phyloP scores from a whole-genome alignment of 2,888 invertebrate species.

The Drosophila borborema region DNA sequence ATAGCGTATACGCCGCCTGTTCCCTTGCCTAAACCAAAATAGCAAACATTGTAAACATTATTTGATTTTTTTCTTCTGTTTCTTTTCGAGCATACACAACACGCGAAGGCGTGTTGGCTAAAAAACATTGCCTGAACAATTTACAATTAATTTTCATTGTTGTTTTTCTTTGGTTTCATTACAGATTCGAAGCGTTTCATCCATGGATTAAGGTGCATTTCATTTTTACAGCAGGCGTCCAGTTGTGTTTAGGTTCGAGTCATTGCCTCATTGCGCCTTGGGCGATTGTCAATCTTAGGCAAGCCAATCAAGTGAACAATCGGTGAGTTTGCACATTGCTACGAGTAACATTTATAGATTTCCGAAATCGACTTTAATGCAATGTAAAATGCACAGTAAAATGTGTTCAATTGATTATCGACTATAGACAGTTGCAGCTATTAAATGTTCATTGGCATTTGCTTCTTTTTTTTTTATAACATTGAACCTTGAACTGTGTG shows the following conservation, averaged over 20 bases:
- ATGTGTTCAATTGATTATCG: conserved; percentile 47
- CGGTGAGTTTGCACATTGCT: conserved; percentile 61
- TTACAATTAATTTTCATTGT: conserved; percentile 63
- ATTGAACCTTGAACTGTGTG: conserved; percentile 37
- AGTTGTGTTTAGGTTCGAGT: conserved; percentile 29
- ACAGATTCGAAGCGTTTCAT: conserved; percentile 64
- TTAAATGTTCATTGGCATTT: conserved; percentile 22
- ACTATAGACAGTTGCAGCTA: conserved; percentile 1
- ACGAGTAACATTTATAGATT: not conserved
- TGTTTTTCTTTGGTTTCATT: conserved; percentile 61
- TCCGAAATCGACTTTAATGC: not conserved
- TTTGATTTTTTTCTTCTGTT: conserved; percentile 25
- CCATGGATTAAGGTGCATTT: conserved; percentile 61
- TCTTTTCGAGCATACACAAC: conserved; percentile 2
- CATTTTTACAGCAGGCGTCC: conserved; percentile 49
- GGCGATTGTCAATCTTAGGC: conserved; percentile 72
- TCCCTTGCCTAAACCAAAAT: conserved; percentile 48
- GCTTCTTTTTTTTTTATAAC: conserved; percentile 26
- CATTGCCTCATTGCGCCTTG: conserved; percentile 45
- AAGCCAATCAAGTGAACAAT: conserved; percentile 38
- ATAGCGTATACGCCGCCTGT: conserved; percentile 62
- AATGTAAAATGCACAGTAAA: conserved; percentile 25
- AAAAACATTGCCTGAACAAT: conserved; percentile 36
- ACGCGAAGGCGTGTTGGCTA: conserved; percentile 36
- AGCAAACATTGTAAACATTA: conserved; percentile 67